A percentile compares a stretch with the other conserved stretches of the same genome.
phyloP scores from a whole-genome alignment of 2,797 vertebrate species.

The Rallus crepitans region DNA sequence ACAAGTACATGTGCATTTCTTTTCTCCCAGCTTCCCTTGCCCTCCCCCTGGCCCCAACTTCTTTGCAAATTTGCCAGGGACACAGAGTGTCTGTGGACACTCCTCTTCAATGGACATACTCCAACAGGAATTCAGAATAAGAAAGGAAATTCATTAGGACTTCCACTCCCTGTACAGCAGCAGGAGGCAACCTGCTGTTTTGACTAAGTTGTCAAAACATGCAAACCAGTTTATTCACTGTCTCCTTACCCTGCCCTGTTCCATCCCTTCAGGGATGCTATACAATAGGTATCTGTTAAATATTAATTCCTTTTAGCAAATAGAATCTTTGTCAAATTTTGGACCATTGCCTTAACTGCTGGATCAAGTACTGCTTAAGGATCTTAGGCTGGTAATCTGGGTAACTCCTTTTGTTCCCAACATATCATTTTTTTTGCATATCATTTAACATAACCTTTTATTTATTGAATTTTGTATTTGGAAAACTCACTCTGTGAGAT shows the following conservation, averaged over 20 bases:
- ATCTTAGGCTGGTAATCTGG: background rate
- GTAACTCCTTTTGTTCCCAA: background rate
- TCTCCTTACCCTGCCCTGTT: background rate
- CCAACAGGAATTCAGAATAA: background rate
- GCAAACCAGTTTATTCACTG: background rate
- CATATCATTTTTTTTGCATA: background rate
- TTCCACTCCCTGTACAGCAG: background rate
- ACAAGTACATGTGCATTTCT: background rate
- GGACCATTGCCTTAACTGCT: background rate
- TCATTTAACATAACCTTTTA: background rate
- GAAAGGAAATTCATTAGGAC: background rate
- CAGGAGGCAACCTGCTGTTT: background rate
- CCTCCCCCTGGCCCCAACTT: background rate
- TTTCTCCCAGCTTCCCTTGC: background rate
- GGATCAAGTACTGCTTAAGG: background rate
- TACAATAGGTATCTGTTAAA: background rate
- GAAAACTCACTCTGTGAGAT: background rate
- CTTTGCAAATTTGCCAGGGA: background rate
- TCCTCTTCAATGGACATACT: background rate
- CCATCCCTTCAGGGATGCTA: background rate
- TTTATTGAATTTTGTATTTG: background rate
- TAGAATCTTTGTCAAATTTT: background rate
- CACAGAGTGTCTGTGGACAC: background rate
- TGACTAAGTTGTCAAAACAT: background rate
- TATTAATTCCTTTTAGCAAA: background rate